phyloP scores from a whole-genome alignment of 1,140 invertebrate genomes.

The Nylanderia fulva region DNA sequence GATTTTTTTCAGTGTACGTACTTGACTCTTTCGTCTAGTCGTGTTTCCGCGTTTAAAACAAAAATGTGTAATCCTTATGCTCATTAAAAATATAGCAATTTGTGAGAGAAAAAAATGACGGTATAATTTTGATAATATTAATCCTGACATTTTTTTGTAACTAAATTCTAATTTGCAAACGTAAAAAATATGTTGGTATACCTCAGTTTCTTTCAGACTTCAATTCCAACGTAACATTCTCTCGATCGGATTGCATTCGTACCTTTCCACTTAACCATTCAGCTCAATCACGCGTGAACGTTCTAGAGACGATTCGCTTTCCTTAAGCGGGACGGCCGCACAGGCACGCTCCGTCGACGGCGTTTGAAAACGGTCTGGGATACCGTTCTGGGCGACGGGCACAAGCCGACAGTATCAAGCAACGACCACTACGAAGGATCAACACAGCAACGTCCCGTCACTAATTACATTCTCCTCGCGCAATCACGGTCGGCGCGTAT shows the following conservation, averaged over 20 bases:
- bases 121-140: neutral
- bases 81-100: neutral
- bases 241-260: slow-evolving; percentile 9
- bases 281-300: slow-evolving; percentile 69
- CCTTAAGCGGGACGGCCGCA: slow-evolving; percentile 37
- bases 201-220: neutral
- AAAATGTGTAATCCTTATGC: neutral
- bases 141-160: neutral
- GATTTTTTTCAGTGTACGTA: too few relatives aligned
- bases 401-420: slow-evolving; percentile 32
- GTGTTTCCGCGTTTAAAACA: neutral
- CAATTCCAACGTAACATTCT: neutral
- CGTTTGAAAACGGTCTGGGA: slow-evolving; percentile 63
- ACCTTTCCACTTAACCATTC: slow-evolving; percentile 34
- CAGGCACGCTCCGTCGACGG: slow-evolving; percentile 59
- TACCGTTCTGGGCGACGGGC: slow-evolving; percentile 59
- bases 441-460: slow-evolving; percentile 72
- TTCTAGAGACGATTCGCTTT: slow-evolving; percentile 61
- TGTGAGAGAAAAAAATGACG: neutral
- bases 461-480: slow-evolving; percentile 81
- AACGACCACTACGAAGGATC: slow-evolving; percentile 63
- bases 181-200: neutral
- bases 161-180: neutral
- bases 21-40: neutral
- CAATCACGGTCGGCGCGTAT: slow-evolving; percentile 77